Evolutionary conservation across 2,797 vertebrate genomes (phyloP), one percentile per base, ranked within the genome.

Genomic region (Cynodonichthys magdalenae): DNA sequence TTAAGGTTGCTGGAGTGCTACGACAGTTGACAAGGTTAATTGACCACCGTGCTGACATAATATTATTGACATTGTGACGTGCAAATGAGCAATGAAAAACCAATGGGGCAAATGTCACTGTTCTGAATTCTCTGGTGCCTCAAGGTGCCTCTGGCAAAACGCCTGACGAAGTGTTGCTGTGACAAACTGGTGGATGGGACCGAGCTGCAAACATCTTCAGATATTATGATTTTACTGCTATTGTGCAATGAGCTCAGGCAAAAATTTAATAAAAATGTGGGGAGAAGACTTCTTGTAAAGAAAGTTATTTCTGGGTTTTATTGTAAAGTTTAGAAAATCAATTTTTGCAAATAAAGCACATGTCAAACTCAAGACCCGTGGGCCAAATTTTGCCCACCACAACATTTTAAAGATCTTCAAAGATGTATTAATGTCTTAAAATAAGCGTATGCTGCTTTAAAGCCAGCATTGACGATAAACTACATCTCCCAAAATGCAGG

Each of bases 31-130:
- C 65, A 46, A 68, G 65, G 57, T 68, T 60, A 68, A 59, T 42
- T 68, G 65, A 68, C 56, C 50, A n/a, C 19, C 49, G n/a, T 39
- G 19, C 28, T 53, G 55, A 66, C 56, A 67, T 53, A 31, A 59
- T 31, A 52, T 53, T 52, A 54, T 54, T 60, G 65, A 70, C 39
- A 60, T 49, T 5, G 14, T 31, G 57, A 29, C 34, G 20, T 48
- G 31, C 31, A 47, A 60, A 41, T 54, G 65, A 68, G 31, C 51
- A 34, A 60, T 59, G 20, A 50, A 67, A 54, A 53, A 48, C 57
- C 65, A 20, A 67, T 54, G 65, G 49, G 36, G 59, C 48, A 52
- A 62, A 52, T 39, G 47, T 60, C 59, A 60, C 17, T 24, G n/a
- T 41, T 60, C 5, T 50, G 19, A 39, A 50, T 41, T 53, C 49